Conservation (phyloP, 2,797 vertebrate species). For the Florisuga fusca region DNA sequence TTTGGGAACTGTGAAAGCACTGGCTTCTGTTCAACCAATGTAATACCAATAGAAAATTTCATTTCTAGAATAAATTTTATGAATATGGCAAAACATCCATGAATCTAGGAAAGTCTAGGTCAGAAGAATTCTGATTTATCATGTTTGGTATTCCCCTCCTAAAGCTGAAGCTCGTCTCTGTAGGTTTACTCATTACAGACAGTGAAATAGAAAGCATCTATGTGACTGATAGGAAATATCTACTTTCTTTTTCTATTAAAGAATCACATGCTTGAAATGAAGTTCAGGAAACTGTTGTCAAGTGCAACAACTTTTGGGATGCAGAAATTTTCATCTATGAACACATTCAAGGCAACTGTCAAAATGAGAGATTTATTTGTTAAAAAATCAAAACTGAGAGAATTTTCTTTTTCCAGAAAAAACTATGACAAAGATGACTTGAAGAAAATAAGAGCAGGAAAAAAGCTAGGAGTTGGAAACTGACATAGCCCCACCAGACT, state of each 20-base stretch:
- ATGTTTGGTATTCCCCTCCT: neutral
- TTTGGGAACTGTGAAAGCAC: neutral
- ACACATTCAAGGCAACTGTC: neutral
- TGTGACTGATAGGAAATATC: neutral
- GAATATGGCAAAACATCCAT: neutral
- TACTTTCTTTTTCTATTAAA: neutral
- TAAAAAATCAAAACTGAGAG: slow-evolving; percentile 19
- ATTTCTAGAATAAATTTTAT: neutral
- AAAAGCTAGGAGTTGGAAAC: neutral
- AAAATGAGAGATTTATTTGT: neutral
- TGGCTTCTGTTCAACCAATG: neutral
- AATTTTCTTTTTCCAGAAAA: neutral
- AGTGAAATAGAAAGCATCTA: neutral
- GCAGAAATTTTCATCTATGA: neutral
- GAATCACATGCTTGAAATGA: neutral
- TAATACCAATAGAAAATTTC: neutral
- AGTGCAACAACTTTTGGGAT: neutral
- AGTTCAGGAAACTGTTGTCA: neutral
- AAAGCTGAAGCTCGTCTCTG: neutral
- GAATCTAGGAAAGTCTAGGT: neutral
- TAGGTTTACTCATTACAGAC: rapidly evolving
- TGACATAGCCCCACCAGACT: neutral
- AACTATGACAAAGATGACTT: neutral
- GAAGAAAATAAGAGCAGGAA: neutral
- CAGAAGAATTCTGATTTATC: neutral